Base-by-base conservation (phyloP, 2,113 vertebrate species). In the Eira barbara region DNA sequence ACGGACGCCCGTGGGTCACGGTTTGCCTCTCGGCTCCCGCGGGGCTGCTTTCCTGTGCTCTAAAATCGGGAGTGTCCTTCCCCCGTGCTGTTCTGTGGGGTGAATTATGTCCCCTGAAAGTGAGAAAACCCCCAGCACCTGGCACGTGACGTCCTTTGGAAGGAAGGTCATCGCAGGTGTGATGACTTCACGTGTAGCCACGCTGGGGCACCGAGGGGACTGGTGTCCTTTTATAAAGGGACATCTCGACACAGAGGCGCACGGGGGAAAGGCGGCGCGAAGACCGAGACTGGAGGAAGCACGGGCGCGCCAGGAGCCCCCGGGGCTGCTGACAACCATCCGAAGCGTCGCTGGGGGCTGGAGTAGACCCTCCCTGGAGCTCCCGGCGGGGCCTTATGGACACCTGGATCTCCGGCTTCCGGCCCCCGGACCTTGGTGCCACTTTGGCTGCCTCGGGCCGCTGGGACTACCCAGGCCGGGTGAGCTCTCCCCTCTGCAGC, bases 21-120 rank as follows among this genome's bases (percentile, higher is more conserved):
- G 12, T n/a, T 49, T 3, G 18, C 2, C 42, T 78, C 45, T 31
- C 1, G 9, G 45, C 25, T 63, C 52, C 49, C 9, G 2, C 27
- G 34, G 3, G 8, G 74, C 36, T n/a, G 71, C 74, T 34, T 36
- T 34, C 65, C 55, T 1, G 31, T 0, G 76, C 47, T 49, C 78
- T 27, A 31, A n/a, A 39, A 29, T 23, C 0, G 2, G 49, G 63
- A 1, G 34, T 45, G 2, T 73, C 23, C 45, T 61, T 27, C 78
- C 42, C 76, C 18, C 0, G 1, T 0, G 31, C 20, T 0, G 5
- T 12, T 27, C 6, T 1, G 18, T 2, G 47, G 82, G 63, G 14
- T 39, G 42, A 34, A 12, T 0, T 42, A 23, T 7, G 23, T 3
- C 21, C 34, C 61, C 27, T 31, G 12, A 1, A 15, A 47, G 59